A percentile compares a stretch with the other conserved stretches of the same genome.
phyloP scores from a whole-genome alignment of 2,797 vertebrate species.

The Thaleichthys pacificus region DNA sequence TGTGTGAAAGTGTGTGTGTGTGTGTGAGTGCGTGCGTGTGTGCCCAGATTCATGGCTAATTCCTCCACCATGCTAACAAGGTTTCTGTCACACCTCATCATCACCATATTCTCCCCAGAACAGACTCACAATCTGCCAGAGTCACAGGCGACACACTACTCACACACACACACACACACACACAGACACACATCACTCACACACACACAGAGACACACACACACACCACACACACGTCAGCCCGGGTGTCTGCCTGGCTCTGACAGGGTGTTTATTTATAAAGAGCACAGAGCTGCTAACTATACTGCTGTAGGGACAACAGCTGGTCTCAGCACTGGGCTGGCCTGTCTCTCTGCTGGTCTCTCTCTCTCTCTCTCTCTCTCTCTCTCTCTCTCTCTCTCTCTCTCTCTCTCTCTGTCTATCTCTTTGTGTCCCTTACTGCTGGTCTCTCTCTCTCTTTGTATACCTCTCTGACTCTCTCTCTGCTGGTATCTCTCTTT shows the following conservation, averaged over 20 bases:
- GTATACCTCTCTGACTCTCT: too few relatives aligned
- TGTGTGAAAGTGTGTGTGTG: too few relatives aligned
- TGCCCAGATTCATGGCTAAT: slow-evolving; percentile 34
- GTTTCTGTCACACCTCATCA: slow-evolving; percentile 48
- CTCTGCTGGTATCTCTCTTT: not conserved
- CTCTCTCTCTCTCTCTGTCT: too few relatives aligned
- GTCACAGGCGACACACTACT: too few relatives aligned
- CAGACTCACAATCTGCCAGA: slow-evolving; percentile 3
- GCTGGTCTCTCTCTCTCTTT: too few relatives aligned
- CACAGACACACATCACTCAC: too few relatives aligned
- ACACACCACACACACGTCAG: not conserved
- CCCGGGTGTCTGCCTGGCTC: too few relatives aligned
- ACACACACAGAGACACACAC: too few relatives aligned
- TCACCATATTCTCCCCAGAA: slow-evolving; percentile 23
- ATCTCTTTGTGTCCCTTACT: too few relatives aligned
- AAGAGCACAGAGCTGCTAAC: slow-evolving; percentile 21
- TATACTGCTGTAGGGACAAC: slow-evolving; percentile 21
- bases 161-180: too few relatives aligned
- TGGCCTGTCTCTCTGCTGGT: not conserved
- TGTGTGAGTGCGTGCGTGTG: too few relatives aligned
- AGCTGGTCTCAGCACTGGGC: slow-evolving; percentile 3
- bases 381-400: too few relatives aligned
- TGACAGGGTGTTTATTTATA: slow-evolving; percentile 28
- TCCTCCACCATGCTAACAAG: slow-evolving; percentile 39
- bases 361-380: not conserved